Conservation (phyloP, 2,888 invertebrate genomes). For the Diarsia dahlii region DNA sequence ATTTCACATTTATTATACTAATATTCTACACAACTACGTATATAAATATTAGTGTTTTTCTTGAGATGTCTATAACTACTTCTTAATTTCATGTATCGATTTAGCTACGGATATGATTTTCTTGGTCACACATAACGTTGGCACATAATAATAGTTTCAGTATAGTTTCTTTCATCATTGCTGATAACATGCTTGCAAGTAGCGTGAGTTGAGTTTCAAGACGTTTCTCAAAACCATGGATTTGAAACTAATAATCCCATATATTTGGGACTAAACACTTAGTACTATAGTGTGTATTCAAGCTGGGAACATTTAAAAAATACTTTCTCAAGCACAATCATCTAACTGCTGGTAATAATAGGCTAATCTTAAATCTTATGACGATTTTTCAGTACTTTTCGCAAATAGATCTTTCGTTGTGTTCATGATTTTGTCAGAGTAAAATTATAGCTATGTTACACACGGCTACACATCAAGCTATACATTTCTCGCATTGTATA, state of each 20-base stretch:
- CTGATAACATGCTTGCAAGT: background rate
- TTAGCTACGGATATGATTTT: constrained; percentile 5
- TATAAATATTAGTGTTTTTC: background rate
- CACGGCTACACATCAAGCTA: too few relatives aligned
- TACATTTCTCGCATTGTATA: too few relatives aligned
- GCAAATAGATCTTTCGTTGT: too few relatives aligned
- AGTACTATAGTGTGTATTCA: background rate
- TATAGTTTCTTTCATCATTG: constrained; percentile 15
- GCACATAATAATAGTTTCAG: background rate
- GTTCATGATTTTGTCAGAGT: too few relatives aligned
- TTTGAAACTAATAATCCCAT: background rate
- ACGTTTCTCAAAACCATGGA: background rate
- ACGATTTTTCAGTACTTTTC: too few relatives aligned
- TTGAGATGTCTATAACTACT: background rate
- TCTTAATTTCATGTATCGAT: constrained; percentile 19
- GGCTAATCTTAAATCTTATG: too few relatives aligned
- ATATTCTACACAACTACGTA: background rate
- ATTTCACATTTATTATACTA: background rate
- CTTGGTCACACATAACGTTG: background rate
- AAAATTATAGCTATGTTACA: too few relatives aligned
- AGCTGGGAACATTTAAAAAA: background rate
- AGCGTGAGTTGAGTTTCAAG: too few relatives aligned
- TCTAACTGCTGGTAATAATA: too few relatives aligned
- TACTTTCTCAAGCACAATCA: too few relatives aligned
- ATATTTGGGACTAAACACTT: background rate